These are phyloP conservation scores for Lycodopsis pacificus DNA, from an alignment of 2,797 vertebrate species.

Conservation along the genomic window DNA sequence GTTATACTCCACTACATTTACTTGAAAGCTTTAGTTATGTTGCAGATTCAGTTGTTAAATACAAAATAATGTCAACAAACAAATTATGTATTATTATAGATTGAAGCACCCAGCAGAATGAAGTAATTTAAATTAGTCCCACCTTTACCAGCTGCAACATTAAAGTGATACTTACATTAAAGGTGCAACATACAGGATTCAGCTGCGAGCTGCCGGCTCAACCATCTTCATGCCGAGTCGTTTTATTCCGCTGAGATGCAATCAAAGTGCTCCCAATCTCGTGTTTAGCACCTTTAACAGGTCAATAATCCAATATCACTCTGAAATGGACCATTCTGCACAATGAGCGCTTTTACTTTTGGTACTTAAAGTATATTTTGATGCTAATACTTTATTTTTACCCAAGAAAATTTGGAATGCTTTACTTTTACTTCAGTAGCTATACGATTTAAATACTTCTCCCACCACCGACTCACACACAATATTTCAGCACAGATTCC, in stretches of 20 bases:
- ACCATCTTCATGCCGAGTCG: too few relatives aligned
- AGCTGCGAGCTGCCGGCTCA: too few relatives aligned
- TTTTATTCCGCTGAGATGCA: too few relatives aligned
- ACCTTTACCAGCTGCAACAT: neutral
- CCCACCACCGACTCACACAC: neutral
- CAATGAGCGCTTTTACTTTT: neutral
- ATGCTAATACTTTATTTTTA: neutral
- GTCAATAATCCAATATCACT: too few relatives aligned
- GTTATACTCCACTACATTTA: neutral
- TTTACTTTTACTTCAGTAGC: neutral
- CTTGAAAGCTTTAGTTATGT: neutral
- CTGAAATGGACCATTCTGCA: neutral
- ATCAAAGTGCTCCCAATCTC: too few relatives aligned
- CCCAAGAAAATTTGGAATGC: neutral
- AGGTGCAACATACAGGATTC: too few relatives aligned
- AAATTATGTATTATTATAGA: neutral
- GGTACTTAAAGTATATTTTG: neutral
- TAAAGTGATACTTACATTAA: neutral
- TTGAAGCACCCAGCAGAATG: neutral
- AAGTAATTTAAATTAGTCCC: neutral
- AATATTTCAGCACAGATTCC: constrained; percentile 3
- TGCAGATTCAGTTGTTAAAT: neutral
- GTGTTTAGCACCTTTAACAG: too few relatives aligned
- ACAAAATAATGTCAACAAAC: neutral
- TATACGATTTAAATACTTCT: neutral